Base-by-base conservation (phyloP, 2,888 invertebrate species). In the Sinotaia quadrata region DNA sequence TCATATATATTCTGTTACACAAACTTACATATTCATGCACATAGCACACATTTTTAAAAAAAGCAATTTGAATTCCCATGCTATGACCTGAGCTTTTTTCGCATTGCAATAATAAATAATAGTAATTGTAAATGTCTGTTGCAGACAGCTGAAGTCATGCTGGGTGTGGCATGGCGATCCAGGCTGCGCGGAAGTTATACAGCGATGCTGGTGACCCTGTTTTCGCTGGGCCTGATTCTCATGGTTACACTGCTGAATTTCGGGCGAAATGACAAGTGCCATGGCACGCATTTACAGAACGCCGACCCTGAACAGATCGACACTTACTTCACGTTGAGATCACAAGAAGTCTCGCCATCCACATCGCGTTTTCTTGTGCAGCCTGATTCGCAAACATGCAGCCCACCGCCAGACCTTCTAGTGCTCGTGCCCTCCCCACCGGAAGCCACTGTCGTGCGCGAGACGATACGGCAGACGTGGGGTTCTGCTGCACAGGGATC, bases 381-480 rank as follows among this genome's bases (percentile, higher is more conserved):
- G 41, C 65, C 65, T 7, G 33, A 27, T 4, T 5, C 27, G 1
- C 29, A 31, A 21, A 27, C 24, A 2, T 65, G 65, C 33, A 15
- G 29, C 44, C n/a, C 33, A 5, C 3, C 36, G 41, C 56, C 52
- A 18, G 65, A 73, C 44, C 60, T 81, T 37, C 61, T 81, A 10
- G 71, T 80, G 8, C 60, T 79, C 15, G 75, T 81, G 2, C 79
- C 79, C 0, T 75, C 79, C 0, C 62, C 73, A 18, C 73, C 71
- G 8, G 65, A 68, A 4, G 73, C 76, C 29, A 18, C n/a, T 3
- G 47, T 59, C 10, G 65, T 73, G 7, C 69, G 81, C 27, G 51
- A 75, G 18, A 75, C 73, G 3, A 77, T 81, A 24, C 72, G 81
- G 18, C 51, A 70, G n/a, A 78, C 79, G 7, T 79, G 78, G 70